Percentiles rank a stretch among this genome's conserved stretches.
Evolutionary conservation across 2,888 invertebrate genomes (phyloP).

Genomic region (Microctonus hyperodae): DNA sequence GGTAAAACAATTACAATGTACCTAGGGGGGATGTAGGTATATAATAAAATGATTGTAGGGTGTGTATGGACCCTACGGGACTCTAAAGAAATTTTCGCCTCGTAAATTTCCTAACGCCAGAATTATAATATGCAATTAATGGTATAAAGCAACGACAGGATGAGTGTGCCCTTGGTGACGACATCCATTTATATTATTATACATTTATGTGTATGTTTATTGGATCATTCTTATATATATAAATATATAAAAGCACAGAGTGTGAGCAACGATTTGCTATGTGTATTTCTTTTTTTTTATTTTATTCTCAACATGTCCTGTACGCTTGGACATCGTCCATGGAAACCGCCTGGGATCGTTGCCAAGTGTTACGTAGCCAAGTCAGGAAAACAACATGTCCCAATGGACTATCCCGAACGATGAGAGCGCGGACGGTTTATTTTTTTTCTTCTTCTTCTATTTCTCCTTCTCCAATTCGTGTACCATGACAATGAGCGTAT

Average conservation of each 20-base stretch:
- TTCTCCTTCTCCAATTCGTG: not conserved
- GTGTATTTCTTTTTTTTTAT: constrained; percentile 11
- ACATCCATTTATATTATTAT: not conserved
- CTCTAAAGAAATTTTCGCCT: constrained; percentile 39
- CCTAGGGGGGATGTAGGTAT: not conserved
- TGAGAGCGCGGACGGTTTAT: not conserved
- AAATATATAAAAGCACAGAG: not conserved
- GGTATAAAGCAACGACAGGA: constrained; percentile 2
- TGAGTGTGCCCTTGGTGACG: not conserved
- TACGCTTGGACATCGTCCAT: constrained; percentile 17
- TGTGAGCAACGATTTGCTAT: constrained; percentile 15
- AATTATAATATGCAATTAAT: constrained; percentile 49
- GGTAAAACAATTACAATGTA: constrained; percentile 49
- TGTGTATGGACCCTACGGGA: constrained; percentile 15
- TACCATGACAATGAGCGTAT: constrained; percentile 8
- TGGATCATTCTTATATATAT: no score
- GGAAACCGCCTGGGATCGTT: constrained; percentile 23
- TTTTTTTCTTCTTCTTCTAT: constrained; percentile 6
- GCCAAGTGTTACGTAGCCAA: constrained; percentile 29
- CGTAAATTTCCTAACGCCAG: constrained; percentile 49
- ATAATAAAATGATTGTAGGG: constrained; percentile 30
- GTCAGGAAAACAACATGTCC: constrained; percentile 23
- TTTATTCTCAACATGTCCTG: not conserved
- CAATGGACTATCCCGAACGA: constrained; percentile 4
- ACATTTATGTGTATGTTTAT: not conserved